Base-by-base conservation (phyloP, 1,140 invertebrate genomes). In the Vanessa atalanta region DNA sequence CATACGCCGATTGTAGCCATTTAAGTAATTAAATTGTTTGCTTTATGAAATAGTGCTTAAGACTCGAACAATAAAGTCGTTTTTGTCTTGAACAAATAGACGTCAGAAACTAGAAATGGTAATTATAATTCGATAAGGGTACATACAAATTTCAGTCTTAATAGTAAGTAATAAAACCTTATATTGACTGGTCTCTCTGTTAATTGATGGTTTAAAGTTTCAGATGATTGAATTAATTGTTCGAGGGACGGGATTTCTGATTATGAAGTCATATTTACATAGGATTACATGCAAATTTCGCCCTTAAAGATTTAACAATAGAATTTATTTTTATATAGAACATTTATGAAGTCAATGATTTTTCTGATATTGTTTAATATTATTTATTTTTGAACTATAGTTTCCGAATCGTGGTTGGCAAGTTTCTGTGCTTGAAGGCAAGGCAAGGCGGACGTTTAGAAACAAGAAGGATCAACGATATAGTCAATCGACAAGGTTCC, bases 161-260 rank as follows among this genome's bases (percentile, higher is more conserved):
- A 26, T 16, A 14, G 1, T 16, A 57, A 57, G 37, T 8, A 26
- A 47, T 68, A 68, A 43, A 31, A 31, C 16, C 47, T 43, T 47
- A 16, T 43, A 43, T 68, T 50, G 31, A 9, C 1, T 68, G 23
- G 53, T 20, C n/a, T 20, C n/a, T 0, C 15, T 13, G 15, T 68
- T 68, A 68, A 68, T 68, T 68, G 53, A 53, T 26, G 53, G 66
- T 57, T 68, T 57, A 55, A 68, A 68, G 23, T 68, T 68, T 57
- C 15, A 68, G 53, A 68, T 68, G 66, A 68, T 68, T 55, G 37
- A 68, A 68, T 68, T 68, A 68, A 47, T 68, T 68, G 37, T 31
- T 57, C 14, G 50, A 53, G 31, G 51, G 51, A 68, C n/a, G 37
- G 66, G 51, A 68, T 37, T 68, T 68, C 5, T 47, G 37, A 31